Evolutionary conservation across 2,888 invertebrate genomes (phyloP), one percentile per base, ranked within the genome.

Genomic region (Nomada flava): DNA sequence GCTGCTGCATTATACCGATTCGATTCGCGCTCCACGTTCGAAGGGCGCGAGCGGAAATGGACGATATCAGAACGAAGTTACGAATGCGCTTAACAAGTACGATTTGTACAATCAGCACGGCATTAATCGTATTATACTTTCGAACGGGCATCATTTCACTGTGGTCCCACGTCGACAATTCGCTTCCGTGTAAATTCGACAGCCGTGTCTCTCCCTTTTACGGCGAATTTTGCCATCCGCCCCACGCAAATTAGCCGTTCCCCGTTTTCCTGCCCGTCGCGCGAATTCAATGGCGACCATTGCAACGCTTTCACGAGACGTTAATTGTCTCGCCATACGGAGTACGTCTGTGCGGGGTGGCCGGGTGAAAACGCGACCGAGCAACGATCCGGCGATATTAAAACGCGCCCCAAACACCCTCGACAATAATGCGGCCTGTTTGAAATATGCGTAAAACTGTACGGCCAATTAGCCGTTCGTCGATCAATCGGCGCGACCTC

Each of bases 271-370:
- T 36, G 60, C 20, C 18, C 11, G 47, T 47, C 15, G 4, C 15
- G 26, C 15, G 47, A 26, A 75, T 63, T 57, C 52, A 3, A 47
- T 47, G 15, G 7, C n/a, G 26, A 23, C 29, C 26, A 20, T 65
- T 71, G n/a, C 76, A 55, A 42, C 60, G 71, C 77, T 69, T 81
- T 73, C 69, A 70, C 73, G 78, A 55, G 57, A 63, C 62, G 50
- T 65, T 72, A 68, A 77, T 80, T 77, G 36, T 57, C 67, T 20
- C 53, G 47, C 26, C 52, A 57, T 23, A 15, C 53, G 10, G n/a
- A 78, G 59, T 60, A 47, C 53, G 69, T 74, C 78, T 65, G 36
- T 20, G 4, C 20, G 60, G 18, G 20, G 71, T 36, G 20, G 26
- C 9, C 36, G 36, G 44, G n/a, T 20, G 60, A 74, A 67, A 74